Evolutionary conservation across 2,113 vertebrate species (phyloP).

Genomic region (Perognathus longimembris): DNA sequence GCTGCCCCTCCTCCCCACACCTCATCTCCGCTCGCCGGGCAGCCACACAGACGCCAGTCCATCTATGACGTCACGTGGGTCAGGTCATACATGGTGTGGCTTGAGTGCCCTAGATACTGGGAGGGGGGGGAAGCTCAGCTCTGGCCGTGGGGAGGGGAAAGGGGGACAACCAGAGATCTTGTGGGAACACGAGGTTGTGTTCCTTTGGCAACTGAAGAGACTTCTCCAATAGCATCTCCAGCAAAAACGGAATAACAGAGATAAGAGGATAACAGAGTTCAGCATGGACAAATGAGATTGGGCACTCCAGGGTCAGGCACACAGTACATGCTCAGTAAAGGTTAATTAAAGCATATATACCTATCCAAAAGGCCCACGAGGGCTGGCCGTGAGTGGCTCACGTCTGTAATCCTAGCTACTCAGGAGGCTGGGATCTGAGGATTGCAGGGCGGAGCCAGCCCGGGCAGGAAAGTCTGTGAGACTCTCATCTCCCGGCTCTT

Average conservation of each 20-base stretch:
- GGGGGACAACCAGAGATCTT: too few relatives aligned
- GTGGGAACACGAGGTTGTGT: not conserved
- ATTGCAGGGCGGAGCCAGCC: too few relatives aligned
- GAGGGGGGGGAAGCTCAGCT: not conserved
- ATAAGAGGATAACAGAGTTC: not conserved
- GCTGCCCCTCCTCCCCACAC: fast-evolving
- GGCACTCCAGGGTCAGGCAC: not conserved
- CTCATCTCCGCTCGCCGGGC: not conserved
- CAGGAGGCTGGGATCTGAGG: too few relatives aligned
- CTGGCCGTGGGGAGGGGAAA: too few relatives aligned
- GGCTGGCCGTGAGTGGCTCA: not conserved
- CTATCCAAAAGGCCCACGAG: not conserved
- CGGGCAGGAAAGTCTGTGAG: not conserved
- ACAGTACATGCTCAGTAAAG: not conserved
- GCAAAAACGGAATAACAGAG: not conserved
- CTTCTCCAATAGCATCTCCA: not conserved
- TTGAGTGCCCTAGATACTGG: not conserved
- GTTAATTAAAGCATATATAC: not conserved
- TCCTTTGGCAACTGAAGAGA: not conserved
- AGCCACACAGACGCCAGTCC: fast-evolving
- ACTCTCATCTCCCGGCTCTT: too few relatives aligned
- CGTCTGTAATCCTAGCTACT: too few relatives aligned
- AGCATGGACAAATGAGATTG: not conserved
- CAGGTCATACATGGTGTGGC: fast-evolving
- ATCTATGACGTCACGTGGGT: not conserved